These are phyloP conservation scores for Hyperoodon ampullatus DNA, from an alignment of 2,113 vertebrate genomes.

Conservation along the genomic window DNA sequence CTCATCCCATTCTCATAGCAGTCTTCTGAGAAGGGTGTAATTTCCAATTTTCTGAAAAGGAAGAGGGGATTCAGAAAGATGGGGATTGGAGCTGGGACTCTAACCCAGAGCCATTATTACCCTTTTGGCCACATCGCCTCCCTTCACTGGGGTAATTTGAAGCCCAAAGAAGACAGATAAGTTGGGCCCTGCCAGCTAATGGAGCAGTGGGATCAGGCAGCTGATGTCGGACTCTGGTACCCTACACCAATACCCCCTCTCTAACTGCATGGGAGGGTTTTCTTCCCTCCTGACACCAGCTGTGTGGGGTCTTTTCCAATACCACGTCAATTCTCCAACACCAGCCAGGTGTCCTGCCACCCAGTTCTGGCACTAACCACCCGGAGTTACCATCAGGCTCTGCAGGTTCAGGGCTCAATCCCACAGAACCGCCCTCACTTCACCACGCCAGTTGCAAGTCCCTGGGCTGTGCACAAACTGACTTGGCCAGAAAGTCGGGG, in stretches of 20 bases:
- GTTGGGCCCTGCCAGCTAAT: background rate
- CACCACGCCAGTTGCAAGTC: background rate
- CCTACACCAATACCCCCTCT: rapidly evolving
- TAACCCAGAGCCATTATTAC: background rate
- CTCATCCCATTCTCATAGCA: background rate
- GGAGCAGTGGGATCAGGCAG: background rate
- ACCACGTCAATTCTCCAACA: background rate
- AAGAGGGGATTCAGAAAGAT: background rate
- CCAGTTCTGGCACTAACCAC: background rate
- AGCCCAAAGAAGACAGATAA: background rate
- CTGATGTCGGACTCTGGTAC: background rate
- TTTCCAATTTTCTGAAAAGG: background rate
- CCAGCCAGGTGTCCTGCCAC: too few relatives aligned
- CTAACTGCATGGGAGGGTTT: background rate
- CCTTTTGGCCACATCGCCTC: too few relatives aligned
- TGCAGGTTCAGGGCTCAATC: background rate
- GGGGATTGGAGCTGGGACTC: background rate
- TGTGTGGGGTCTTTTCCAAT: background rate
- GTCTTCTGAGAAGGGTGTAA: background rate
- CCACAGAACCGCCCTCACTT: background rate
- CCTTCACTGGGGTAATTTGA: background rate
- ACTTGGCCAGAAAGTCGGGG: background rate
- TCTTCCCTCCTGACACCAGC: background rate
- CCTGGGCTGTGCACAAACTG: background rate
- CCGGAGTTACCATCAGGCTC: background rate